Evolutionary conservation across 2,113 vertebrate species (phyloP).

Genomic region (Turdus rufiventris): DNA sequence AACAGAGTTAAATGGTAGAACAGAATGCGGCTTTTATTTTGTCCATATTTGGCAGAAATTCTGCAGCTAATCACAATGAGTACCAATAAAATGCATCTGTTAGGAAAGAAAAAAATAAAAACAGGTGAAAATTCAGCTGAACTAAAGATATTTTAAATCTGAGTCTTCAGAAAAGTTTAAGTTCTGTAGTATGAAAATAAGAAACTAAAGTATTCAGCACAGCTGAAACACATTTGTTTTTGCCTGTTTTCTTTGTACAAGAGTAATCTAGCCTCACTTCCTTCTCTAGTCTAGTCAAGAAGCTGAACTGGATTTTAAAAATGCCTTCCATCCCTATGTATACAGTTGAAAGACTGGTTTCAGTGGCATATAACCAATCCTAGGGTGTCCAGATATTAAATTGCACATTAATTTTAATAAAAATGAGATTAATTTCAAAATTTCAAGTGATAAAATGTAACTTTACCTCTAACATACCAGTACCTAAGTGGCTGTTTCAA

Average conservation of each 20-base stretch:
- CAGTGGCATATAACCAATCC: not conserved
- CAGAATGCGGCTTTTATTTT: not conserved
- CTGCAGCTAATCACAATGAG: not conserved
- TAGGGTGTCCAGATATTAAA: not conserved
- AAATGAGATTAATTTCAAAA: not conserved
- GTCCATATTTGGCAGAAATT: not conserved
- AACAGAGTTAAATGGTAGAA: not conserved
- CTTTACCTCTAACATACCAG: not conserved
- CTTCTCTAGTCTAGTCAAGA: not conserved
- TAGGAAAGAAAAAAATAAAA: not conserved
- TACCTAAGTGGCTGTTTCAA: not conserved
- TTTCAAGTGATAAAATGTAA: not conserved
- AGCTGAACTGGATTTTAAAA: not conserved
- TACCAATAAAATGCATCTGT: not conserved
- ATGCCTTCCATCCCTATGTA: not conserved
- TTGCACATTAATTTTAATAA: not conserved
- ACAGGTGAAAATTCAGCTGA: not conserved
- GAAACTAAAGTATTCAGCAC: not conserved
- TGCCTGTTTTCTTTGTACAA: not conserved
- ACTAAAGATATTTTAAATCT: not conserved
- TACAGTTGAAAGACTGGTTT: not conserved
- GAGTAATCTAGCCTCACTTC: not conserved
- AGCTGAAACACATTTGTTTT: not conserved
- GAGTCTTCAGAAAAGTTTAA: not conserved
- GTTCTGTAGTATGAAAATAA: not conserved